phyloP scores from a whole-genome alignment of 2,888 invertebrate genomes.

The Xestia rhomboidea region DNA sequence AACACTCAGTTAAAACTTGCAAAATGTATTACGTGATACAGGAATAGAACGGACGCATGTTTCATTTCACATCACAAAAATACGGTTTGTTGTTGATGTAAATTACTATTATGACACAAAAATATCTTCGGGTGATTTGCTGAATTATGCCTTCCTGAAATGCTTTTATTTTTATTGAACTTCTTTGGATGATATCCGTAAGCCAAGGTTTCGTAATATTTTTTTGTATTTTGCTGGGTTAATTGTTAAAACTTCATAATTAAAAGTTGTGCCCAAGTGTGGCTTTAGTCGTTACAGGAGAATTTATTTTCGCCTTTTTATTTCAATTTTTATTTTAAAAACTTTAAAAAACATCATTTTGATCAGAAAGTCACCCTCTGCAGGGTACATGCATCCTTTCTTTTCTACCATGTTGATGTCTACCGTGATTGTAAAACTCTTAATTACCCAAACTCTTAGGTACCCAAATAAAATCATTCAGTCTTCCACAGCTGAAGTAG shows the following conservation, averaged over 20 bases:
- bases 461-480: not conserved
- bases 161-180: not conserved
- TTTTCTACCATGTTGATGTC: not conserved
- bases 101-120: constrained; percentile 48
- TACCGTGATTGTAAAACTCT: no score
- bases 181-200: not conserved
- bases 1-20: constrained; percentile 53
- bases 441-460: no score
- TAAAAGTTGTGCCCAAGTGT: not conserved
- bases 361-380: no score
- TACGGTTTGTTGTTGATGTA: constrained; percentile 62
- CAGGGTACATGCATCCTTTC: not conserved
- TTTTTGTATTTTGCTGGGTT: not conserved
- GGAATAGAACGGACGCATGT: constrained; percentile 57
- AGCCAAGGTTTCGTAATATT: no score
- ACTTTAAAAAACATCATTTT: no score
- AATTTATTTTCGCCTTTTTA: not conserved
- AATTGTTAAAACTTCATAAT: not conserved
- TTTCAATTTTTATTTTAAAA: not conserved
- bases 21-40: constrained; percentile 52
- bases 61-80: constrained; percentile 52
- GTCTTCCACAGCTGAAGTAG: not conserved
- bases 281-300: not conserved
- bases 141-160: constrained; percentile 17
- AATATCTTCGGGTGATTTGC: constrained; percentile 33